Conservation (phyloP, 2,797 vertebrate genomes). For the Danionella dracula region DNA sequence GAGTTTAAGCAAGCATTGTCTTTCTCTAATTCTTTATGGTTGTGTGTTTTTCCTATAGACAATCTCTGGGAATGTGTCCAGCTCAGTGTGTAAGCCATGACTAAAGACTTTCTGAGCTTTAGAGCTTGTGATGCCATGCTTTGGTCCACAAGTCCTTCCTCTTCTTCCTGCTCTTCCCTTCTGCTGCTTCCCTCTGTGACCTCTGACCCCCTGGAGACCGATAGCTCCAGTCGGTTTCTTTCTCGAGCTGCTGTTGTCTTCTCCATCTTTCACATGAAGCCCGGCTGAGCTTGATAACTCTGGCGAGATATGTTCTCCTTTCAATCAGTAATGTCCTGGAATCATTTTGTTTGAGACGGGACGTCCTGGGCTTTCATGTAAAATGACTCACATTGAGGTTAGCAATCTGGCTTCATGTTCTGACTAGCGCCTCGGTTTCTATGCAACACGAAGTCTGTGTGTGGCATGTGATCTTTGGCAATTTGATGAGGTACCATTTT, state of each 20-base stretch:
- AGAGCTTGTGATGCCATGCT: no score
- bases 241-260: constrained; percentile 55
- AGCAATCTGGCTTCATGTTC: not conserved
- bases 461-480: constrained; percentile 67
- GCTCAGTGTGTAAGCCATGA: constrained; percentile 65
- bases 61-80: constrained; percentile 63
- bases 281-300: no score
- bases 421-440: constrained; percentile 64
- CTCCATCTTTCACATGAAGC: constrained; percentile 23
- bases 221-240: constrained; percentile 51
- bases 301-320: not conserved
- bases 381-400: not conserved
- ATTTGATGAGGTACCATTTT: constrained; percentile 60
- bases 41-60: constrained; percentile 65
- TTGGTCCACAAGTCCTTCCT: constrained; percentile 52
- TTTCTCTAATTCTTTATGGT: not conserved
- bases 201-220: no score
- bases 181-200: constrained; percentile 38
- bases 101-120: constrained; percentile 19
- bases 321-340: constrained; percentile 3
- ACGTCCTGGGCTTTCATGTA: not conserved
- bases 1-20: no score
- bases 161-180: constrained; percentile 59
- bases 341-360: no score
- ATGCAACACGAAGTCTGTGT: constrained; percentile 85